A percentile compares a stretch with the other conserved stretches of the same genome.
These are phyloP conservation scores for Cataglyphis albicans DNA, from an alignment of 2,888 invertebrate species.

Conservation along the genomic window DNA sequence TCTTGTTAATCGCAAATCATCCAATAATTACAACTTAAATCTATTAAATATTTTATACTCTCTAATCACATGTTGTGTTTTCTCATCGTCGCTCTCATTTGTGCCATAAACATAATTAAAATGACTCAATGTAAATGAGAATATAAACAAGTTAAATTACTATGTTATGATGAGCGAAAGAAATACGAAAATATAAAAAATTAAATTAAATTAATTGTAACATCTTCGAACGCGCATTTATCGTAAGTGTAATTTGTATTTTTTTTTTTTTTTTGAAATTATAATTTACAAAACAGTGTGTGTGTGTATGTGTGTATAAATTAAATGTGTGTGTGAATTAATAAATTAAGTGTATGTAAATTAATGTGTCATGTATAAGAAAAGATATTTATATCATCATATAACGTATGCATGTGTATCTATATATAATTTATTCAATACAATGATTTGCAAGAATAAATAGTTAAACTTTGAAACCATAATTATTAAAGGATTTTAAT, in stretches of 20 bases:
- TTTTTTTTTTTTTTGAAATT: background rate
- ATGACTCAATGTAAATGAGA: conserved; percentile 15
- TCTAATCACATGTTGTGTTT: background rate
- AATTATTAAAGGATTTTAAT: conserved; percentile 11
- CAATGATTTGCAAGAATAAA: background rate
- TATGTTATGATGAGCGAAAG: background rate
- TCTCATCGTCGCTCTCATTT: conserved; percentile 25
- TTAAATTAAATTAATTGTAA: background rate
- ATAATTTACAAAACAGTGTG: background rate
- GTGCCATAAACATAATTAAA: conserved; percentile 16
- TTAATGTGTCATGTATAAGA: background rate
- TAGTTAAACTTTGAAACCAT: background rate
- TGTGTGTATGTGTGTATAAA: too few species aligned
- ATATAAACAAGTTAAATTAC: conserved; percentile 3
- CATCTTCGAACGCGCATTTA: background rate
- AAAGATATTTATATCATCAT: background rate
- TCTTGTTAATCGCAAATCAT: background rate
- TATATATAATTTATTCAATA: conserved; percentile 5
- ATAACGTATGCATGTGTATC: background rate
- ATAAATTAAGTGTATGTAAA: background rate
- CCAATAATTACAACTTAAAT: background rate
- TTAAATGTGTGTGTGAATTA: background rate
- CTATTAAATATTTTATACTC: background rate
- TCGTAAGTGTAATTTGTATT: background rate
- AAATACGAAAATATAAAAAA: background rate